Percentiles rank a stretch among this genome's conserved stretches.
phyloP scores from a whole-genome alignment of 2,888 invertebrate genomes.

The Drosophila antonietae region DNA sequence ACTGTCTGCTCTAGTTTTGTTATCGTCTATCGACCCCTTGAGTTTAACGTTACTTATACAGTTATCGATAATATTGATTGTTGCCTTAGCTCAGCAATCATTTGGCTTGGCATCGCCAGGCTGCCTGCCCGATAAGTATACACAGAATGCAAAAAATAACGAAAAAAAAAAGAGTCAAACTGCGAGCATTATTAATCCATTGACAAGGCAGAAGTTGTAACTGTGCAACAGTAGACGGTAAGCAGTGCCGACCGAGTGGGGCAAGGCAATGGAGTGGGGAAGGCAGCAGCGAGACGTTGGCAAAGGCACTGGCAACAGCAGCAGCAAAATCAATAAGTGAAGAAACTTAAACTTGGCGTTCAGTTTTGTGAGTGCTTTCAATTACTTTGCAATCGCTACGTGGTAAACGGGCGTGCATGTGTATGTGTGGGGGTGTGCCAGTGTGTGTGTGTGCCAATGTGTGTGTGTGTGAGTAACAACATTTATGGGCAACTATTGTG shows the following conservation, averaged over 20 bases:
- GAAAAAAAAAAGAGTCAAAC: not conserved
- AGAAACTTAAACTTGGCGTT: slow-evolving; percentile 42
- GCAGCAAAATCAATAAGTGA: slow-evolving; percentile 49
- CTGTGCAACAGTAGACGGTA: not conserved
- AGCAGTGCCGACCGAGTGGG: too few species aligned
- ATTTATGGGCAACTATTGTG: slow-evolving; percentile 46
- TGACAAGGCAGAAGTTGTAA: slow-evolving; percentile 2
- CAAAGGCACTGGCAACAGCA: too few species aligned
- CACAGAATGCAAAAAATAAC: not conserved
- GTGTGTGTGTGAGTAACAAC: slow-evolving; percentile 15
- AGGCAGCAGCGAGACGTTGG: too few species aligned
- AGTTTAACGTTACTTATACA: too few species aligned
- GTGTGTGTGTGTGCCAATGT: not conserved
- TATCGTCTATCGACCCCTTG: not conserved
- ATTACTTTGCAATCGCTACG: slow-evolving; percentile 69
- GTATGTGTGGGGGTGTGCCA: not conserved
- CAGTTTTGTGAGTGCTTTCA: slow-evolving; percentile 60
- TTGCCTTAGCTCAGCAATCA: not conserved
- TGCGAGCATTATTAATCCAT: slow-evolving; percentile 21
- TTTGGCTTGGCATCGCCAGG: not conserved
- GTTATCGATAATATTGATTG: slow-evolving; percentile 15
- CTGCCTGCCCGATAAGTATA: not conserved
- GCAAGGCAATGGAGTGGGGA: too few species aligned
- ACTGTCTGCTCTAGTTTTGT: not conserved
- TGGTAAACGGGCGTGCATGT: not conserved